A percentile compares a stretch with the other conserved stretches of the same genome.
phyloP scores from a whole-genome alignment of 1,140 invertebrate genomes.

The Sesamia nonagrioides region DNA sequence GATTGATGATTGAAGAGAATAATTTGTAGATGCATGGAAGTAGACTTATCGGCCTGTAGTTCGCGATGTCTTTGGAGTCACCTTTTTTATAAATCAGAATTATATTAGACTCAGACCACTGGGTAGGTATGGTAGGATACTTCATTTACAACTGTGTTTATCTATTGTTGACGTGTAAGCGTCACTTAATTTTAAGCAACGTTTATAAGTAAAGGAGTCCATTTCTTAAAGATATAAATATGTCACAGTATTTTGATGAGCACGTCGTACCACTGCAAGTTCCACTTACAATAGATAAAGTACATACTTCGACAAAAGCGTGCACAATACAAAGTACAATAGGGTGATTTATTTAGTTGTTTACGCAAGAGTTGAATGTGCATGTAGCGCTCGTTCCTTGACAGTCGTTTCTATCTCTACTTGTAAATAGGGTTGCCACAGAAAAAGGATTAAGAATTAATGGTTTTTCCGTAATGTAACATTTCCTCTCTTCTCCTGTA shows the following conservation, averaged over 20 bases:
- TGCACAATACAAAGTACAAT: not conserved
- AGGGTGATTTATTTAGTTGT: constrained; percentile 25
- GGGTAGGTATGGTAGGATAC: too few species aligned
- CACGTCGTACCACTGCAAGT: not conserved
- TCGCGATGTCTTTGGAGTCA: too few species aligned
- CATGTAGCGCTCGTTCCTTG: not conserved
- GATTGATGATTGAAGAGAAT: too few species aligned
- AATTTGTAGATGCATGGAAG: too few species aligned
- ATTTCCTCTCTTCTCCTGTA: too few species aligned
- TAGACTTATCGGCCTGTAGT: too few species aligned
- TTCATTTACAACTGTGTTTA: too few species aligned
- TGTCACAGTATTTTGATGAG: not conserved
- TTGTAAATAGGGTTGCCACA: not conserved
- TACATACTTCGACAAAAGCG: not conserved
- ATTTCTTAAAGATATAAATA: not conserved
- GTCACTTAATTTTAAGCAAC: too few species aligned
- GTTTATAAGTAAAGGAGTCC: too few species aligned
- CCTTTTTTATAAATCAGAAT: too few species aligned
- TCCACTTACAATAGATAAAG: not conserved
- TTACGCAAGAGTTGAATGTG: not conserved
- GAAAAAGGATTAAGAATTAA: not conserved
- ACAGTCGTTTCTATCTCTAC: not conserved
- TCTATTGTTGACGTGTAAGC: not conserved
- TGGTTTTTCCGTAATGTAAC: too few species aligned
- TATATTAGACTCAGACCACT: too few species aligned